A percentile compares a stretch with the other conserved stretches of the same genome.
Evolutionary conservation across 2,113 vertebrate species (phyloP).

Genomic region (Murina feae): DNA sequence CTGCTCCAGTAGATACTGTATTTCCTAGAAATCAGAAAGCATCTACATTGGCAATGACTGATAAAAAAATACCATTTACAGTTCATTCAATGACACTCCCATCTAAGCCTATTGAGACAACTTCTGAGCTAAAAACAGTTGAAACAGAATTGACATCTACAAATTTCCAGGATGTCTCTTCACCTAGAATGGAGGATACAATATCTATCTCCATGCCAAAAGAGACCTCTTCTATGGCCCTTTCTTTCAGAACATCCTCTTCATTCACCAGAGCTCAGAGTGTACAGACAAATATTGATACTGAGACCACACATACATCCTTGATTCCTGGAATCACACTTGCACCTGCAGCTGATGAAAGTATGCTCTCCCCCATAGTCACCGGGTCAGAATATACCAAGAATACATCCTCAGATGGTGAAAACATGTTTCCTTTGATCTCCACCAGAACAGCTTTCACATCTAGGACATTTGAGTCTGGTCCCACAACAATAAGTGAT

Average conservation of each 20-base stretch:
- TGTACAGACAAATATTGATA: not conserved
- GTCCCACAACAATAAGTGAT: not conserved
- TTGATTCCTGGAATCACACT: not conserved
- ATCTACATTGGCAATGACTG: not conserved
- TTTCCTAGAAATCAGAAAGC: slow-evolving; percentile 32
- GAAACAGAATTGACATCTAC: slow-evolving; percentile 10
- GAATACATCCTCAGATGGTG: not conserved
- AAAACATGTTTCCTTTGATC: slow-evolving; percentile 6
- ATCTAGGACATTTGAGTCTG: not conserved
- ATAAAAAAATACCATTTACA: not conserved
- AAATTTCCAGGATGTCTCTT: slow-evolving; percentile 31
- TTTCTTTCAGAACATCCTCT: slow-evolving; percentile 16
- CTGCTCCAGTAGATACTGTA: not conserved
- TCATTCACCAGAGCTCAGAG: not conserved
- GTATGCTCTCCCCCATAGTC: not conserved
- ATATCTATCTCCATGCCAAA: not conserved
- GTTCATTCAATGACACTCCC: not conserved
- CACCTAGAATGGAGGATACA: not conserved
- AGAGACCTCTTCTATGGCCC: not conserved
- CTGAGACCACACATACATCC: not conserved
- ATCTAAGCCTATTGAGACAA: not conserved
- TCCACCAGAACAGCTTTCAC: slow-evolving; percentile 1
- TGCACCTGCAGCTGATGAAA: not conserved
- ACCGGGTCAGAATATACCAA: not conserved
- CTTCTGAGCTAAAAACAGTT: not conserved